phyloP scores from a whole-genome alignment of 1,140 invertebrate genomes.

The Leptopilina clavipes region DNA sequence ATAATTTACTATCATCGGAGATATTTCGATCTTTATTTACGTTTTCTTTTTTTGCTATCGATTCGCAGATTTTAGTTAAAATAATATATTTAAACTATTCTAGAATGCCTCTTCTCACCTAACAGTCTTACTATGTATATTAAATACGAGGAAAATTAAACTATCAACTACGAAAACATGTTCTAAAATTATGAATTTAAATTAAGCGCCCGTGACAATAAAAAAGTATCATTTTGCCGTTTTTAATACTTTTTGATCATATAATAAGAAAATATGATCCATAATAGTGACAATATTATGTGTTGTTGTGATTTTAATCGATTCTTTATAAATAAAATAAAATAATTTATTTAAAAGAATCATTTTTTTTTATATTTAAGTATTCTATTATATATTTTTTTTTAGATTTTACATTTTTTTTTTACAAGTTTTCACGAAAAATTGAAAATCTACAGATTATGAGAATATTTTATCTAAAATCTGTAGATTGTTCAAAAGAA shows the following conservation, averaged over 20 bases:
- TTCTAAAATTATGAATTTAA: constrained; percentile 1
- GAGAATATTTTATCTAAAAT: no score
- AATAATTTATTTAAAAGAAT: constrained; percentile 5
- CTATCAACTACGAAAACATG: not conserved
- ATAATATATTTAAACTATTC: constrained; percentile 5
- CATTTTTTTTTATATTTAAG: no score
- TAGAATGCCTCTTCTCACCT: constrained; percentile 21
- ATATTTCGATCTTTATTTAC: not conserved
- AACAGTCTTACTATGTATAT: constrained; percentile 21
- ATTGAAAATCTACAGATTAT: no score
- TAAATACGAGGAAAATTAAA: not conserved
- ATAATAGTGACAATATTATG: no score
- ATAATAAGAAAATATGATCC: no score
- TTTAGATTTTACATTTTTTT: not conserved
- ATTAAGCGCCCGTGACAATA: not conserved
- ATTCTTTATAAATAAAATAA: no score
- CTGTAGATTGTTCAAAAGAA: no score
- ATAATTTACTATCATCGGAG: not conserved
- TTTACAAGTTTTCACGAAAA: no score
- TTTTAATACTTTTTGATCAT: constrained; percentile 13
- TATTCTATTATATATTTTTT: constrained; percentile 15
- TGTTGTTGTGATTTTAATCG: no score
- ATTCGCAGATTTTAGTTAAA: not conserved
- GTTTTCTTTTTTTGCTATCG: not conserved
- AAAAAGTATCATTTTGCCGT: constrained; percentile 12